These are phyloP conservation scores for Heliconius charithonia DNA, from an alignment of 2,888 invertebrate genomes.

Conservation along the genomic window DNA sequence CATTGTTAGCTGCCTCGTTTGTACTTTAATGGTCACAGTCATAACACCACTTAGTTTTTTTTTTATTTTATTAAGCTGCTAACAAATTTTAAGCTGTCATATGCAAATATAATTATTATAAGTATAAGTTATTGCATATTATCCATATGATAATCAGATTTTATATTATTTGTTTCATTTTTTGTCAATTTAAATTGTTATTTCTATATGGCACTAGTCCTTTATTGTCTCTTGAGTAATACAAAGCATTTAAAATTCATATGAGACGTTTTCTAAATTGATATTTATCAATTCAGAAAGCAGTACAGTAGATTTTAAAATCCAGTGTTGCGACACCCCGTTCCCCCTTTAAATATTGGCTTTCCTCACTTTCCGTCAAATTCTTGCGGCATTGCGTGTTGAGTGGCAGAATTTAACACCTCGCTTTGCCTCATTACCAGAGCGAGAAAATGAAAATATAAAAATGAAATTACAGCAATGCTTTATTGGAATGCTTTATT, in stretches of 20 bases:
- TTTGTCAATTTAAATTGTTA: not conserved
- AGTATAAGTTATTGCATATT: constrained; percentile 10
- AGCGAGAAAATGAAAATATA: too few species aligned
- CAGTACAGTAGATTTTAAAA: too few species aligned
- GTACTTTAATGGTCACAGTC: constrained; percentile 37
- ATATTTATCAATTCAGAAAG: too few species aligned
- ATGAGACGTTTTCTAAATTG: too few species aligned
- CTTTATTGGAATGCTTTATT: too few species aligned
- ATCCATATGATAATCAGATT: not conserved
- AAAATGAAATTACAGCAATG: too few species aligned
- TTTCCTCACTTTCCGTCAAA: too few species aligned
- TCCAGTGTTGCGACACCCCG: too few species aligned
- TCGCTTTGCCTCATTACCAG: too few species aligned
- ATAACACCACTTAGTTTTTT: constrained; percentile 37
- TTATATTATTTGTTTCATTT: not conserved
- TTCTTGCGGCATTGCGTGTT: too few species aligned
- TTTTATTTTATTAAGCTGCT: constrained; percentile 23
- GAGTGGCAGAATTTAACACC: too few species aligned
- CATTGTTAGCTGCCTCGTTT: constrained; percentile 51
- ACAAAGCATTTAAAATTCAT: not conserved
- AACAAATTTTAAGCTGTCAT: constrained; percentile 31
- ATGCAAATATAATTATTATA: constrained; percentile 17
- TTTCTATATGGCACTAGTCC: not conserved
- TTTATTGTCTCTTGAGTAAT: not conserved
- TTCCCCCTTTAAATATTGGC: too few species aligned